These are phyloP conservation scores for Falco naumanni DNA, from an alignment of 2,797 vertebrate genomes.

Conservation along the genomic window DNA sequence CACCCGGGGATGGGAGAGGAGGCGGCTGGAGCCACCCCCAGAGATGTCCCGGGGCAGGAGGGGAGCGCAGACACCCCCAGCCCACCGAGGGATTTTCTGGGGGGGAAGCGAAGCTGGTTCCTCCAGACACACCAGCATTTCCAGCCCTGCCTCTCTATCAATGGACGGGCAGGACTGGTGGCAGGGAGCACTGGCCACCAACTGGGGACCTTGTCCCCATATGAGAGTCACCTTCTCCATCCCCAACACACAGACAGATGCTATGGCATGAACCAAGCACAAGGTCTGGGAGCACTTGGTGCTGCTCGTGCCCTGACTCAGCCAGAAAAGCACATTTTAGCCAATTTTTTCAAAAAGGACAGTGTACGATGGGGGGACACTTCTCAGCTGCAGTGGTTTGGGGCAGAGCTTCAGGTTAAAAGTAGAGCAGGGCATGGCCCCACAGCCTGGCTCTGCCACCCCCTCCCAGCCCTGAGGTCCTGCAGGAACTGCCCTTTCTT, in stretches of 20 bases:
- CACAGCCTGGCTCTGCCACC: neutral
- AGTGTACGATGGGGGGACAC: fast-evolving
- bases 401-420: neutral
- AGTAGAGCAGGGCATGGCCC: neutral
- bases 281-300: neutral
- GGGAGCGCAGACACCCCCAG: neutral
- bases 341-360: neutral
- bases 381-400: neutral
- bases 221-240: neutral
- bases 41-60: neutral
- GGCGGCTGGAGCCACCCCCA: neutral
- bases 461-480: neutral
- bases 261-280: neutral
- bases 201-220: neutral
- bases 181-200: neutral
- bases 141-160: neutral
- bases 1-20: neutral
- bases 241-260: neutral
- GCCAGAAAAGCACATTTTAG: neutral
- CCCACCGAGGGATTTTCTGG: neutral
- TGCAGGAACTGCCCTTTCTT: neutral
- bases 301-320: neutral
- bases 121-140: neutral
- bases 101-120: neutral
- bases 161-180: fast-evolving